phyloP scores from a whole-genome alignment of 2,113 vertebrate species.

The Tragulus kanchil region DNA sequence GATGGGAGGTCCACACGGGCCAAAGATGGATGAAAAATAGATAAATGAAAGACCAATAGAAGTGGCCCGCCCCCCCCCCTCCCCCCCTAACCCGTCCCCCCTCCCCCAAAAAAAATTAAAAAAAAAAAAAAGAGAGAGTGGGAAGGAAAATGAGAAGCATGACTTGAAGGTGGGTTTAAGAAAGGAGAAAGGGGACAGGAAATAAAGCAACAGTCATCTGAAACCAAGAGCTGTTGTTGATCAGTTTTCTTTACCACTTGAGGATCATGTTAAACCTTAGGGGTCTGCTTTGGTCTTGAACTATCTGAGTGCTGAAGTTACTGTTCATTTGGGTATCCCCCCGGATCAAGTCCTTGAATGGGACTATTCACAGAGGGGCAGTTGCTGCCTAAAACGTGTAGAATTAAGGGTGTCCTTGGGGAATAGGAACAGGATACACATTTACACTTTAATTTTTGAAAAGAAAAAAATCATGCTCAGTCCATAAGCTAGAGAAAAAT shows the following conservation, averaged over 20 bases:
- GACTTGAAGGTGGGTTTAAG: slow-evolving; percentile 20
- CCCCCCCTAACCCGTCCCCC: too few species aligned
- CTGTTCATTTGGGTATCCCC: not conserved
- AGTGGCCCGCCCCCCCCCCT: too few species aligned
- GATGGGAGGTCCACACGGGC: too few species aligned
- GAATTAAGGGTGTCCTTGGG: not conserved
- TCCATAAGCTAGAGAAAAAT: not conserved
- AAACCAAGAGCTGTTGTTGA: slow-evolving; percentile 22
- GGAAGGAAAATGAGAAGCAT: not conserved
- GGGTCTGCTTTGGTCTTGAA: slow-evolving; percentile 10
- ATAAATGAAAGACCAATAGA: too few species aligned
- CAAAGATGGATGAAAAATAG: too few species aligned
- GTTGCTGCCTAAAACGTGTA: not conserved
- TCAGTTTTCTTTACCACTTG: not conserved
- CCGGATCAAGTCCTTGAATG: not conserved
- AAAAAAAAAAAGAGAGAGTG: not conserved
- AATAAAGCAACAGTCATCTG: not conserved
- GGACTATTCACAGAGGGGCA: not conserved
- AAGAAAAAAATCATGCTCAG: not conserved
- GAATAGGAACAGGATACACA: not conserved
- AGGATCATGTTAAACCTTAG: not conserved
- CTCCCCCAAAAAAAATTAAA: not conserved
- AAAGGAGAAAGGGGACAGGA: not conserved
- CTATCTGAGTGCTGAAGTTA: not conserved
- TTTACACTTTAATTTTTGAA: not conserved